A percentile compares a stretch with the other conserved stretches of the same genome.
phyloP scores from a whole-genome alignment of 2,888 invertebrate species.

The Drosophila hamatofila region DNA sequence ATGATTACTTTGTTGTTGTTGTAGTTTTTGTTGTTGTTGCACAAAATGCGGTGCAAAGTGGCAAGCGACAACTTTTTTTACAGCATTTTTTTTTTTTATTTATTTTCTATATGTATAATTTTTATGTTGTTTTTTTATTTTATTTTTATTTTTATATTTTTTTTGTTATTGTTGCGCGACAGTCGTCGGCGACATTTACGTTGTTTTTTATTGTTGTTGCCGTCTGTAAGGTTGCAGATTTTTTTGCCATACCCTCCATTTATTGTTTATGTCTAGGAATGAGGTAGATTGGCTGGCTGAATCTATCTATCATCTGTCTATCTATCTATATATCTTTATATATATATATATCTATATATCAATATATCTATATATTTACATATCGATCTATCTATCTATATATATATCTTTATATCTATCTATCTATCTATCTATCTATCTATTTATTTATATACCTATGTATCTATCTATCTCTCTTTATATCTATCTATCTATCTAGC shows the following conservation, averaged over 20 bases:
- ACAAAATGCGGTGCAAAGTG: slow-evolving; percentile 55
- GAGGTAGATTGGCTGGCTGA: background rate
- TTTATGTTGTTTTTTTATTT: slow-evolving; percentile 20
- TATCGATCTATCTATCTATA: too few species aligned
- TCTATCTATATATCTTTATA: background rate
- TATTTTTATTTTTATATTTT: slow-evolving; percentile 39
- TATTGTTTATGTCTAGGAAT: background rate
- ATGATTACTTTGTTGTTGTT: slow-evolving; percentile 42
- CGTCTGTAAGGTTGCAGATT: slow-evolving; percentile 71
- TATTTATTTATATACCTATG: background rate
- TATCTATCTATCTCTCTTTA: too few species aligned
- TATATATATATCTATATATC: too few species aligned
- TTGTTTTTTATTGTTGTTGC: slow-evolving; percentile 70
- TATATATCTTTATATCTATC: too few species aligned
- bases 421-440: background rate
- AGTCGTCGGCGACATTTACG: slow-evolving; percentile 41
- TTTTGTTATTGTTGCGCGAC: slow-evolving; percentile 41
- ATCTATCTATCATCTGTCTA: background rate
- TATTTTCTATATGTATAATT: slow-evolving; percentile 41
- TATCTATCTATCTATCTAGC: too few species aligned
- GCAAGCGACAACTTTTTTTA: slow-evolving; percentile 47
- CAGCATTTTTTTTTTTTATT: slow-evolving; percentile 25
- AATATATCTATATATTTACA: too few species aligned
- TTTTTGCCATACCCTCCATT: slow-evolving; percentile 2
- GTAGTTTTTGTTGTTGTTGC: slow-evolving; percentile 25